Base-by-base conservation (phyloP, 2,888 invertebrate genomes). In the Ernsta delagoae region DNA sequence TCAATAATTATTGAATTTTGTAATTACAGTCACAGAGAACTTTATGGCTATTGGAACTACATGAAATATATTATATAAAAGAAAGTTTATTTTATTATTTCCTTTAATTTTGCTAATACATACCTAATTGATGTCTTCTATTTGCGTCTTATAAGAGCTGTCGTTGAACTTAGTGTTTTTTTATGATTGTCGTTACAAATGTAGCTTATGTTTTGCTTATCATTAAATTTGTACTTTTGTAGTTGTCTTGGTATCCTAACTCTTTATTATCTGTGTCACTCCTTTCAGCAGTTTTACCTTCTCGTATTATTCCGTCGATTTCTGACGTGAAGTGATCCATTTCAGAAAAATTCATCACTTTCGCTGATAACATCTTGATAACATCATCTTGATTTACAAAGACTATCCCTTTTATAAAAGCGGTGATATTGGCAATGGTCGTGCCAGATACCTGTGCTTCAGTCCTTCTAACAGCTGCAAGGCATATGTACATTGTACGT, bases 391-490 rank as follows among this genome's bases (percentile, higher is more conserved):
- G 12, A 48, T 48, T 12, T 6, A 12, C 12, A 16, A 48, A 2
- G 48, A 48, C n/a, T 48, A 48, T 48, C 48, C 48, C 12, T 48
- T 48, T 6, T 12, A 12, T 5, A 48, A 48, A 12, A 48, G 48
- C 48, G 48, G 12, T n/a, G 12, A 16, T 12, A 12, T 48, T 4
- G 48, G 45, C 12, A 12, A 48, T 16, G 48, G 48, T 5, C 12
- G 48, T 12, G 3, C 12, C n/a, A 4, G 48, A 9, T 48, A 48
- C 48, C 48, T 48, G 5, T 48, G 48, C 6, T 48, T 48, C 12
- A 48, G 48, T 16, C n/a, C n/a, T 9, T n/a, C 6, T 12, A 72
- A 65, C 36, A 36, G 54, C 0, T 76, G 76, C 64, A 72, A 73
- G 57, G 79, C 82, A 0, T 77, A 63, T n/a, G n/a, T n/a, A n/a